A percentile compares a stretch with the other conserved stretches of the same genome.
phyloP scores from a whole-genome alignment of 1,140 invertebrate genomes.

The Apis mellifera region Amel_HAv3.1 CM009932.2:2116501-2117000 shows the following conservation, averaged over 20 bases:
- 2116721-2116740: background rate
- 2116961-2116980: background rate
- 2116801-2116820: background rate
- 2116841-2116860: background rate
- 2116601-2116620: constrained; percentile 5
- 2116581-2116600: constrained; percentile 6
- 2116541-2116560: background rate
- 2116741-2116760: background rate
- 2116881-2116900: constrained; percentile 15
- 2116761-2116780: background rate
- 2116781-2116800: background rate
- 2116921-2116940: background rate
- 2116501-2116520: background rate
- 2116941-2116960: background rate
- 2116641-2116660: background rate
- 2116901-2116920: constrained; percentile 12
- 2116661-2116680: background rate
- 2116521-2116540: background rate
- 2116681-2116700: background rate
- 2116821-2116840: background rate
- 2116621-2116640: background rate
- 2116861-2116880: background rate
- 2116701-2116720: background rate
- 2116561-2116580: background rate
- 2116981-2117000: too few species aligned